Conservation (phyloP, 2,888 invertebrate genomes). For the Brenthis ino region DNA sequence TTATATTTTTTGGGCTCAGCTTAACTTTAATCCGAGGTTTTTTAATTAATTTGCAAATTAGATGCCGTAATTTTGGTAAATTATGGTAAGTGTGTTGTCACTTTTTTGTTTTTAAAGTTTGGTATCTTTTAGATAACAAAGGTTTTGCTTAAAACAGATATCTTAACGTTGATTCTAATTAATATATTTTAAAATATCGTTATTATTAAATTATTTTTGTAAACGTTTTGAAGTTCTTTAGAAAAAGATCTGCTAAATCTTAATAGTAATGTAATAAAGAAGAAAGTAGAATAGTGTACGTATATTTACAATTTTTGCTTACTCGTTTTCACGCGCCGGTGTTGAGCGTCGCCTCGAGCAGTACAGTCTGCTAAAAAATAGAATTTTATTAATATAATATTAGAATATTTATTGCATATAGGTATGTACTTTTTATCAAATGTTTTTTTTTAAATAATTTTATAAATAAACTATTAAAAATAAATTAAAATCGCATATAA, state of each 20-base stretch:
- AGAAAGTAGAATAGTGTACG: conserved; percentile 8
- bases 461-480: too few relatives aligned
- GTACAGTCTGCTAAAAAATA: conserved; percentile 31
- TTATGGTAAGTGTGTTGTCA: conserved; percentile 11
- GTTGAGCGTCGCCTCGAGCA: conserved; percentile 34
- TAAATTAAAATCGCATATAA: too few relatives aligned
- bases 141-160: not conserved
- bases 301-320: conserved; percentile 28
- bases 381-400: not conserved
- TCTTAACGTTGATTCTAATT: not conserved
- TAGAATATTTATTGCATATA: not conserved
- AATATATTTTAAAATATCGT: not conserved
- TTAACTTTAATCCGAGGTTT: conserved; percentile 30
- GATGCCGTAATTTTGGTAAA: conserved; percentile 17
- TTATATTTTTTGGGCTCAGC: conserved; percentile 38
- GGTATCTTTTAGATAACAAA: not conserved
- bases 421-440: not conserved
- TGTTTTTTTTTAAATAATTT: not conserved
- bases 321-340: conserved; percentile 31
- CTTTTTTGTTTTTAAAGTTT: not conserved
- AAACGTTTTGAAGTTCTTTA: not conserved
- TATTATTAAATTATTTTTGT: too few relatives aligned
- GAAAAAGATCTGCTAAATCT: not conserved
- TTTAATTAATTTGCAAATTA: conserved; percentile 34
- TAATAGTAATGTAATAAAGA: not conserved